Evolutionary conservation across 2,888 invertebrate genomes (phyloP), one percentile per base, ranked within the genome.

Genomic region (Byasa hedistus): DNA sequence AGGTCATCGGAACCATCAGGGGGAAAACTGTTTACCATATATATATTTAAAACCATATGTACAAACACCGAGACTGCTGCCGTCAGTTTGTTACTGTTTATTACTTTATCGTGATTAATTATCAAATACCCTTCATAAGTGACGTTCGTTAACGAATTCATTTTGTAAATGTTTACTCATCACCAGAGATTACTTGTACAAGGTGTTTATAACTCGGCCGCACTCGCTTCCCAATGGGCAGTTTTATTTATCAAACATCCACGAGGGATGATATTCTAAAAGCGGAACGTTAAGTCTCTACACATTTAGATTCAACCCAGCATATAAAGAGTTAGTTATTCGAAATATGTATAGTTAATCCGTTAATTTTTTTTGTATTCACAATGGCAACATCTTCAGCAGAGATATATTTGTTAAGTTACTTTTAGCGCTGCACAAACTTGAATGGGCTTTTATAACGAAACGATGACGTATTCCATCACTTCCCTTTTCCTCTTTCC

Each of bases 151-250:
- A 58, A 60, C 56, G 17, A 58, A 58, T n/a, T 54, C 27, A 58
- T 23, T 60, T 19, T 1, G 32, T 32, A 58, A 66, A 62, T 62
- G 66, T 62, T 66, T 66, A 54, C 44, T 48, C 27, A 58, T 8
- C n/a, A 19, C n/a, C 22, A 10, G 36, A 24, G 32, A 32, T 32
- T 32, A 10, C 32, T 32, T 10, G 65, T n/a, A 61, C 23, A 24
- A 61, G 17, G 17, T 66, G 58, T 66, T 66, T 62, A 62, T 54
- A 58, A 48, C 22, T 21, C 55, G 52, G 32, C 22, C 32, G 54
- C 32, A 32, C 10, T 59, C 22, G 19, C 12, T 23, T 48, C 52
- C n/a, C 51, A 36, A 23, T 15, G 21, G 8, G 17, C 57, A 39
- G 12, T 55, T 63, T 56, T 62, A 54, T 62, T 58, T 62, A 44